phyloP scores from a whole-genome alignment of 2,888 invertebrate genomes.

The Drosophila imparisetae region DNA sequence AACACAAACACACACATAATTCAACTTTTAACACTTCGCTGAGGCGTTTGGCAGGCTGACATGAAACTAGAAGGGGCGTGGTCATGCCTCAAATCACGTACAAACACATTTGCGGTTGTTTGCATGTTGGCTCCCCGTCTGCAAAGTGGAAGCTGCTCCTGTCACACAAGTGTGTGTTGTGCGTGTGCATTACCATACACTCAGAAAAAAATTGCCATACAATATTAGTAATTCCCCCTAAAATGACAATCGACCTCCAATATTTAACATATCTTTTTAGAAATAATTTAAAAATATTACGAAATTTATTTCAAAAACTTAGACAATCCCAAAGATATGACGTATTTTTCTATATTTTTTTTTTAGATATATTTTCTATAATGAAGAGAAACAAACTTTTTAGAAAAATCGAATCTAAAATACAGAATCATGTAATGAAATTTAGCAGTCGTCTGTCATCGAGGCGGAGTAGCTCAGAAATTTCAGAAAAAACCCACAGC shows the following conservation, averaged over 20 bases:
- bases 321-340: background rate
- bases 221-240: background rate
- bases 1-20: constrained; percentile 71
- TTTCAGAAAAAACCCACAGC: background rate
- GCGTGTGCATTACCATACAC: background rate
- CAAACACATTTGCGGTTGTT: constrained; percentile 62
- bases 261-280: background rate
- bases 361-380: background rate
- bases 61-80: constrained; percentile 31
- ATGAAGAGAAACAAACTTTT: background rate
- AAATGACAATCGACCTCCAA: background rate
- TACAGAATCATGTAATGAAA: background rate
- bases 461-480: background rate
- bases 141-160: constrained; percentile 2
- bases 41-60: constrained; percentile 16
- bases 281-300: background rate
- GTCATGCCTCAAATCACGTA: constrained; percentile 58
- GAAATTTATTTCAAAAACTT: background rate
- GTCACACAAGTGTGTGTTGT: background rate
- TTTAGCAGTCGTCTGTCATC: background rate
- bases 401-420: background rate
- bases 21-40: constrained; percentile 69
- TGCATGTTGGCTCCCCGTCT: constrained; percentile 25
- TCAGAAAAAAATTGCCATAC: background rate
- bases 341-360: background rate